A percentile compares a stretch with the other conserved stretches of the same genome.
Evolutionary conservation across 2,888 invertebrate genomes (phyloP).

Genomic region (Teinopalpus imperialis): DNA sequence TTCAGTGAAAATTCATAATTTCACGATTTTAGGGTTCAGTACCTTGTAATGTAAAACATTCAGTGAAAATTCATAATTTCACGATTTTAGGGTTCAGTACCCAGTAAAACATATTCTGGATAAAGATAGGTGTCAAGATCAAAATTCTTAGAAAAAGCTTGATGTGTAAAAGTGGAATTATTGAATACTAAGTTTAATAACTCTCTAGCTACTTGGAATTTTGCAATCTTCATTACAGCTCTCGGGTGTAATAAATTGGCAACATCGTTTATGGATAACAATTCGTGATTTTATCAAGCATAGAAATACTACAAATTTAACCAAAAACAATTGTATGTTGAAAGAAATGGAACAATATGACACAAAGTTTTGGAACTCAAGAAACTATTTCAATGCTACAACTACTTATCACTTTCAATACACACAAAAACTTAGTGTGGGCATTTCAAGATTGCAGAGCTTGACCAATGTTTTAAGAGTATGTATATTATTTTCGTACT

Average conservation of each 20-base stretch:
- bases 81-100: no score
- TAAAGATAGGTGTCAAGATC: no score
- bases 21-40: no score
- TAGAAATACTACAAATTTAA: slow-evolving; percentile 58
- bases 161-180: no score
- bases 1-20: no score
- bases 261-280: slow-evolving; percentile 91
- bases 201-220: no score
- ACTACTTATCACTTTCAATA: slow-evolving; percentile 88
- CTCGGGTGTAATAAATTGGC: slow-evolving; percentile 94
- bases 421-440: slow-evolving; percentile 92
- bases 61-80: no score
- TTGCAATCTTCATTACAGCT: slow-evolving; percentile 85
- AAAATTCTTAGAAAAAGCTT: no score
- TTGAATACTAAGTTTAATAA: no score
- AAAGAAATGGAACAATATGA: slow-evolving; percentile 83
- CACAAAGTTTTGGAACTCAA: slow-evolving; percentile 85
- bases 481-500: slow-evolving; percentile 37
- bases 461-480: slow-evolving; percentile 89
- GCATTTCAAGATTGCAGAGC: slow-evolving; percentile 93
- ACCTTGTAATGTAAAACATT: no score
- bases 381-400: slow-evolving; percentile 90
- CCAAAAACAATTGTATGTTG: slow-evolving; percentile 38
- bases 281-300: slow-evolving; percentile 84
- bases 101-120: no score